Base-by-base conservation (phyloP, 2,113 vertebrate species). In the Perca flavescens region DNA sequence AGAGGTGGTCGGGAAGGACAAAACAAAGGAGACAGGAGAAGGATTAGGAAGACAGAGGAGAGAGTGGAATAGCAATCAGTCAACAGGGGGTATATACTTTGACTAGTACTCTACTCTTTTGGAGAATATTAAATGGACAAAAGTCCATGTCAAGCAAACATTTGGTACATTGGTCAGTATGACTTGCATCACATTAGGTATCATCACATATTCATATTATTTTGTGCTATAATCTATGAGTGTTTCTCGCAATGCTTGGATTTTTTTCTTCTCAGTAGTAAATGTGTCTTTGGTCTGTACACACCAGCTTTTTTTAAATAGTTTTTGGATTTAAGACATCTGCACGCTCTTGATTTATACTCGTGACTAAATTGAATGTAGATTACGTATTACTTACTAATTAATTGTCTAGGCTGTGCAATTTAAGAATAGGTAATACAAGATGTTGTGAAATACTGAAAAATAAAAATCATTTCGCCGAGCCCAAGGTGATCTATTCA, bases 11-110 rank as follows among this genome's bases (percentile, higher is more conserved):
- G 1, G 70, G 25, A 77, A 53, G 64, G 71, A 65, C 43, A 77
- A 70, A 66, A 74, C 67, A 85, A 80, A 74, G 22, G 54, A 40
- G 49, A 78, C 53, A 77, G 52, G 74, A 58, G 57, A 54, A 2
- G 21, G 72, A 79, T 73, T 77, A 80, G 52, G 74, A 68, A 74
- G 17, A 63, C 34, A 10, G 22, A 72, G 16, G 19, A 74, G 28
- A 58, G 52, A 53, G 53, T 2, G 43, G 64, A 66, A 22, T 16
- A 28, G 1, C 25, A 64, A 40, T 11, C 1, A 49, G 9, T 64
- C 19, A 16, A 31, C 21, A n/a, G 13, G 19, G 15, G 56, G 13
- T n/a, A 15, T 46, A 31, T n/a, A 28, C 13, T 46, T 25, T 17
- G 3, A 49, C 22, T 22, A 9, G 28, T 22, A 11, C 9, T 22